Evolutionary conservation across 53 echinoderm and acorn worm species (phyloP).

Genomic region (Arbacia lixula): DNA sequence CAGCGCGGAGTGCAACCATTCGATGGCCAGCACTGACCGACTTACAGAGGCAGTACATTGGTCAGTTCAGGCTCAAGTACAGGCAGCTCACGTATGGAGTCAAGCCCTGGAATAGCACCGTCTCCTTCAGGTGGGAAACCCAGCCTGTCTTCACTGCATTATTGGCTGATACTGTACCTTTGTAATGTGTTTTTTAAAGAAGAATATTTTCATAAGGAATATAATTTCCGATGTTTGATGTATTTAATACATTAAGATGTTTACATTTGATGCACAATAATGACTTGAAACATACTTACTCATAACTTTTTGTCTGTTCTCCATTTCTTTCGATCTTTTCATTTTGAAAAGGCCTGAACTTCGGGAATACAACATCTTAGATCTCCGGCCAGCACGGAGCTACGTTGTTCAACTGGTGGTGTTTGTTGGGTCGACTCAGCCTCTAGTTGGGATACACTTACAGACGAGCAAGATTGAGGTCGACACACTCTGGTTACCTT

Average conservation of each 20-base stretch:
- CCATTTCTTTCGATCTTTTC: no score
- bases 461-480: conserved; percentile 90
- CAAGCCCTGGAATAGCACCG: conserved; percentile 70
- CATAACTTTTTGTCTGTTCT: no score
- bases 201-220: no score
- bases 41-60: conserved; percentile 87
- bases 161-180: no score
- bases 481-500: conserved; percentile 86
- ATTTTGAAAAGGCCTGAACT: conserved; percentile 72
- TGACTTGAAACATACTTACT: no score
- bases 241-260: no score
- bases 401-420: conserved; percentile 91
- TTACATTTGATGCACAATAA: no score
- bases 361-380: conserved; percentile 76
- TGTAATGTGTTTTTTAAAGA: no score
- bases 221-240: no score
- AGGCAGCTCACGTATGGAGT: conserved; percentile 77
- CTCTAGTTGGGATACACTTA: conserved; percentile 66
- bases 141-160: no score
- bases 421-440: conserved; percentile 57
- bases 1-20: conserved; percentile 74
- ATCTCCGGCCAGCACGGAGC: conserved; percentile 85
- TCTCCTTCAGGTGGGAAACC: conserved; percentile 76
- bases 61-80: conserved; percentile 78
- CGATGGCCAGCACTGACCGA: conserved; percentile 86